phyloP scores from a whole-genome alignment of 2,113 vertebrate genomes.

The Ptyas mucosa region DNA sequence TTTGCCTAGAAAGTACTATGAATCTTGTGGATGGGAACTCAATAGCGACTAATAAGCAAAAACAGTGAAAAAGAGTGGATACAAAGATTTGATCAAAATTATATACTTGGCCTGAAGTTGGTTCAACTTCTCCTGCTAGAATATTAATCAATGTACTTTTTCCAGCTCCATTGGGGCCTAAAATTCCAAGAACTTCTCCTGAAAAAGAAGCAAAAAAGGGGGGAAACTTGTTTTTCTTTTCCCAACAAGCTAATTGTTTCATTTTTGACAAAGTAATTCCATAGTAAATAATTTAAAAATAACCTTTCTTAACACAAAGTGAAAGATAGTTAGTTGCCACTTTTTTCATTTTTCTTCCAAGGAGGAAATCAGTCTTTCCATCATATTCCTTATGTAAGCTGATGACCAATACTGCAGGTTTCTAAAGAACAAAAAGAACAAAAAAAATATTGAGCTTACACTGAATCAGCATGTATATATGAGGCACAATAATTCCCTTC shows the following conservation, averaged over 20 bases:
- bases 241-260: rapidly evolving
- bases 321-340: slow-evolving; percentile 86
- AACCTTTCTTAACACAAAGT: slow-evolving; percentile 93
- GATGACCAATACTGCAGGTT: slow-evolving; percentile 85
- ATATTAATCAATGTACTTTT: slow-evolving; percentile 93
- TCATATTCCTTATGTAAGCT: slow-evolving; percentile 88
- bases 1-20: not conserved
- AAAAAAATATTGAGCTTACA: not conserved
- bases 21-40: not conserved
- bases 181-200: slow-evolving; percentile 93
- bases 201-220: not conserved
- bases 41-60: not conserved
- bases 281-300: not conserved
- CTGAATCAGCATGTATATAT: not conserved
- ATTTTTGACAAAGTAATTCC: not conserved
- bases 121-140: slow-evolving; percentile 84
- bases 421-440: slow-evolving; percentile 66
- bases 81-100: not conserved
- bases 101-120: slow-evolving; percentile 86
- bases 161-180: slow-evolving; percentile 94
- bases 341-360: slow-evolving; percentile 80
- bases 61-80: too few relatives aligned
- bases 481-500: not conserved
- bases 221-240: rapidly evolving
- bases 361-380: slow-evolving; percentile 78